Evolutionary conservation across 1,140 invertebrate species (phyloP), one percentile per base, ranked within the genome.

Genomic region (Charaxes varanes): DNA sequence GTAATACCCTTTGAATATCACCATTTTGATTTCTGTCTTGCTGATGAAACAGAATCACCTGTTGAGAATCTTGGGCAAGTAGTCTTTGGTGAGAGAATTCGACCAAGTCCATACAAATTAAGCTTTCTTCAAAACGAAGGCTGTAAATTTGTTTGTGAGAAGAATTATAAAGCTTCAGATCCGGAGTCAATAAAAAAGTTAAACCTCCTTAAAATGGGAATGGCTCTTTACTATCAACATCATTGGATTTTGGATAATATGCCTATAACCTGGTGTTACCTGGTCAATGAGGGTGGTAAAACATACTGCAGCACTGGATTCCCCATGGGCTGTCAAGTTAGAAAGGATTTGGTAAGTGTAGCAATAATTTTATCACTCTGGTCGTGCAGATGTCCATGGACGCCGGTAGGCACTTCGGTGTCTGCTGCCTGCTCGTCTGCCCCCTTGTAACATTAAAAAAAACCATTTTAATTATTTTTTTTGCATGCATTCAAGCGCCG

Each of bases 231-330:
- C 81, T 99, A 99, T 85, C 94, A 99, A 61, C 97, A 99, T 84
- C 97, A 99, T 84, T 99, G 97, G 97, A 96, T 96, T 62, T 89
- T 97, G 59, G 93, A 99, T 84, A 99, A 99, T 68, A 98, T 99
- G 97, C 98, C 97, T 17, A 92, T 95, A 1, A 95, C 93, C 0
- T 99, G 95, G 93, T 99, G 97, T 79, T 99, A 97, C 76, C 81
- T 88, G 41, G 86, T 91, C 11, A 72, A 84, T 41, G 93, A 95
- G 90, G 70, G 89, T 86, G 43, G 68, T 2, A 87, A 90, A 69
- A 89, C 93, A 58, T 93, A 94, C 84, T 99, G 97, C 73, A 94
- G 92, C 26, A 96, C 93, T 40, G 97, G 97, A 17, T 99, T 99
- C 73, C 97, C 97, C 0, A 97, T 99, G 91, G 98, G 98, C n/a